Evolutionary conservation across 2,113 vertebrate genomes (phyloP).

Genomic region (Circaetus gallicus): DNA sequence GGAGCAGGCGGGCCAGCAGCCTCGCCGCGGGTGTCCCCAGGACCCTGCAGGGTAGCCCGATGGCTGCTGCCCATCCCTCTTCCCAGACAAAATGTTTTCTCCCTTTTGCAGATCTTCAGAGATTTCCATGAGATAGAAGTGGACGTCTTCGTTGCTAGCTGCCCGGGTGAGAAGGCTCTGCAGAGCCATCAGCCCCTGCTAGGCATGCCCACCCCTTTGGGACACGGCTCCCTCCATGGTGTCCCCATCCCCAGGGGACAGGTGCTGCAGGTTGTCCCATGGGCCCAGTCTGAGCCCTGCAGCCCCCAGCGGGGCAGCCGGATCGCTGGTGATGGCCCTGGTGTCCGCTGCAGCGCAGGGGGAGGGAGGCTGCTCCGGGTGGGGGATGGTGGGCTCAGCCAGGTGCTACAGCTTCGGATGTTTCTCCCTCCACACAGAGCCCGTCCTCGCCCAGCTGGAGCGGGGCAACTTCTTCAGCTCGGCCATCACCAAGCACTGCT

Average conservation of each 20-base stretch:
- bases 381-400: accelerated
- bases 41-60: accelerated
- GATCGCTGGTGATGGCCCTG: no score
- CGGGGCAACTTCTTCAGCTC: constrained; percentile 83
- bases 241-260: neutral
- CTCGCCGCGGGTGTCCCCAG: accelerated
- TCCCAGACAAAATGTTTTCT: neutral
- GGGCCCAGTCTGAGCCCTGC: neutral
- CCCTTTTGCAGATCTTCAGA: constrained; percentile 79
- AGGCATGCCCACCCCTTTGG: neutral
- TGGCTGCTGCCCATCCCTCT: neutral
- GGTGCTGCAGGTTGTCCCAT: neutral
- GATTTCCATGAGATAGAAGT: constrained; percentile 88
- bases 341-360: accelerated
- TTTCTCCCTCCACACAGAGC: constrained; percentile 52
- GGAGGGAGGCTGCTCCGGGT: neutral
- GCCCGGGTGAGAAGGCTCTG: constrained; percentile 56
- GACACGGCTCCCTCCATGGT: neutral
- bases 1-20: neutral
- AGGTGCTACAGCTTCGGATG: neutral
- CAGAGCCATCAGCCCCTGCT: neutral
- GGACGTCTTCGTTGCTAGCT: constrained; percentile 71
- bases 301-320: accelerated
- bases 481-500: constrained; percentile 80
- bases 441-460: constrained; percentile 81